Evolutionary conservation across 1,140 invertebrate species (phyloP).

Genomic region (Calosoma granatense): DNA sequence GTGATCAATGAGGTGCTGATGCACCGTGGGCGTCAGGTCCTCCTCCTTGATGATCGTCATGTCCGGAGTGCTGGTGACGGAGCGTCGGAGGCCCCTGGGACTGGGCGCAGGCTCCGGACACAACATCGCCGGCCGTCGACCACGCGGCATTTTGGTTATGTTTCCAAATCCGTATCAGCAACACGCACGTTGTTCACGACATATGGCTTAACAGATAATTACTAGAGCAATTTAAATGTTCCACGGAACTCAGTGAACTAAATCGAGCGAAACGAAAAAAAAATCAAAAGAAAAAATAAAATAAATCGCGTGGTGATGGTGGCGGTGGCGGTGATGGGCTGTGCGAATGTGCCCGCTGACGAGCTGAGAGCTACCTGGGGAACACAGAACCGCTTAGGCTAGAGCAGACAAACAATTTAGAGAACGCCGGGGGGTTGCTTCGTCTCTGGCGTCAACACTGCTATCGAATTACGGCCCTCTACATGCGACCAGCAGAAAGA

Average conservation of each 20-base stretch:
- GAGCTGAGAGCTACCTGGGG: background rate
- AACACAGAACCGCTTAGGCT: background rate
- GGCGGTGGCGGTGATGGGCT: background rate
- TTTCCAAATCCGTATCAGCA: background rate
- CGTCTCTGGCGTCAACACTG: background rate
- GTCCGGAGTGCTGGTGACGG: conserved; percentile 28
- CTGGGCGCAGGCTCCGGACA: conserved; percentile 19
- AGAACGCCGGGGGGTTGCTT: background rate
- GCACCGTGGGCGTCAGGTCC: conserved; percentile 30
- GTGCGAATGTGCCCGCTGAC: background rate
- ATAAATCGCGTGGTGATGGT: background rate
- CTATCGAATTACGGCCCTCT: background rate
- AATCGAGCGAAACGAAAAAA: background rate
- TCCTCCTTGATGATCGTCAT: conserved; percentile 29
- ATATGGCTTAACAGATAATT: background rate
- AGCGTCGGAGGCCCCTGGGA: conserved; percentile 20
- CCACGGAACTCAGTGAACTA: background rate
- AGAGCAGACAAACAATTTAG: background rate
- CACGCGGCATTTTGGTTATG: conserved; percentile 24
- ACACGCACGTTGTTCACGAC: background rate
- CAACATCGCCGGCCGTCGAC: conserved; percentile 15
- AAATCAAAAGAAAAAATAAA: background rate
- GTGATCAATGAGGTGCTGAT: conserved; percentile 72
- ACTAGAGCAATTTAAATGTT: background rate
- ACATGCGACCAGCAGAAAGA: too few species aligned